Evolutionary conservation across 2,113 vertebrate genomes (phyloP).

Genomic region (Oenanthe oenanthe): DNA sequence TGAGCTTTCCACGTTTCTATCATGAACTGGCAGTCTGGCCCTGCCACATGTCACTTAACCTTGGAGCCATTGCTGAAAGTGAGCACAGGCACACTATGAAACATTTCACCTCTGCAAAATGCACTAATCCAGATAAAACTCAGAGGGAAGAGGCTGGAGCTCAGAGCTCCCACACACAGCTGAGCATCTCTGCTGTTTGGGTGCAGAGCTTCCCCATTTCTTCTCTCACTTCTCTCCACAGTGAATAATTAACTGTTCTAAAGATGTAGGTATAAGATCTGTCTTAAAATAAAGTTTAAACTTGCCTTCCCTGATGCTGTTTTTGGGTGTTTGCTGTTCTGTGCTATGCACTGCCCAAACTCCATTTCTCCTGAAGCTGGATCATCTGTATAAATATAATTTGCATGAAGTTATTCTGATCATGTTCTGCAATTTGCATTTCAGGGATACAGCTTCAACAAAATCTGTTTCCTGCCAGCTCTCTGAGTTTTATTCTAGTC

Average conservation of each 20-base stretch:
- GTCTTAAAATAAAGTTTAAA: neutral
- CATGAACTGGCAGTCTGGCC: neutral
- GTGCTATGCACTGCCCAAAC: neutral
- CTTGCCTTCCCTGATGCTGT: neutral
- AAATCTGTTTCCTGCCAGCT: neutral
- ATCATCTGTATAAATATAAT: neutral
- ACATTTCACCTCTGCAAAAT: neutral
- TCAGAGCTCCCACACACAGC: neutral
- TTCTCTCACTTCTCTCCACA: neutral
- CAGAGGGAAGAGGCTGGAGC: neutral
- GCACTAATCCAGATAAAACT: neutral
- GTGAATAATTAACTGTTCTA: conserved; percentile 21
- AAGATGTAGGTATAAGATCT: neutral
- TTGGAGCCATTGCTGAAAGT: neutral
- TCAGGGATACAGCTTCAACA: neutral
- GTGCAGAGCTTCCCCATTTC: neutral
- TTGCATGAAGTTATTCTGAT: neutral
- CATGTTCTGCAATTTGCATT: neutral
- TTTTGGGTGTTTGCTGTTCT: neutral
- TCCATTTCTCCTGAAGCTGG: neutral
- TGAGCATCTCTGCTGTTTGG: neutral
- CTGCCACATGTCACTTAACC: neutral
- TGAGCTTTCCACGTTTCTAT: neutral
- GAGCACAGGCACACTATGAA: neutral
- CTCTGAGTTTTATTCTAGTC: neutral